A percentile compares a stretch with the other conserved stretches of the same genome.
These are phyloP conservation scores for Bradypodion ventrale DNA, from an alignment of 2,797 vertebrate species.

Conservation along the genomic window DNA sequence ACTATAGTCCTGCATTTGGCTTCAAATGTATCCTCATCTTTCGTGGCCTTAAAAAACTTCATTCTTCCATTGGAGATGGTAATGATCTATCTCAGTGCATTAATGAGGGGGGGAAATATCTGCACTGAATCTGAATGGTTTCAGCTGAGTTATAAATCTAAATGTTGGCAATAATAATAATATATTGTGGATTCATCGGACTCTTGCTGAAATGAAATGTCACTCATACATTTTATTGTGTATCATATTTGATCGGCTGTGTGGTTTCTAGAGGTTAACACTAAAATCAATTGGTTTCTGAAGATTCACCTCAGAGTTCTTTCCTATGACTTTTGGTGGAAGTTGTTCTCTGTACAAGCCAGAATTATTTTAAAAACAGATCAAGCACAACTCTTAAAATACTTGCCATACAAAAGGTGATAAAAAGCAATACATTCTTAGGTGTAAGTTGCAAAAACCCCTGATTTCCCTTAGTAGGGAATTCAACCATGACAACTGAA, in stretches of 20 bases:
- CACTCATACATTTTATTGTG: conserved; percentile 4
- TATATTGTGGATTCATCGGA: background rate
- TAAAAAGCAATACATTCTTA: too few relatives aligned
- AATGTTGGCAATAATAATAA: conserved; percentile 27
- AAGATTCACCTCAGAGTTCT: background rate
- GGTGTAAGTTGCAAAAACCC: too few relatives aligned
- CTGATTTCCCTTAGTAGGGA: too few relatives aligned
- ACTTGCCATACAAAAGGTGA: too few relatives aligned
- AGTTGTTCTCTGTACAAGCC: too few relatives aligned
- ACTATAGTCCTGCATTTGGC: background rate
- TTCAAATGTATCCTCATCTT: background rate
- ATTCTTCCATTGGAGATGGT: background rate
- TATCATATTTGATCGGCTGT: background rate
- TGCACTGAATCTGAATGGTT: conserved; percentile 12
- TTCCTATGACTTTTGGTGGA: too few relatives aligned
- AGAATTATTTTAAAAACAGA: too few relatives aligned
- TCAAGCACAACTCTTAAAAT: too few relatives aligned
- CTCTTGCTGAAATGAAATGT: conserved; percentile 7
- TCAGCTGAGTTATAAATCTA: conserved; percentile 12
- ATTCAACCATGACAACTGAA: too few relatives aligned
- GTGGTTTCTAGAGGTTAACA: conserved; percentile 11
- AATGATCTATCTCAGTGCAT: background rate
- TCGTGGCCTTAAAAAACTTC: background rate
- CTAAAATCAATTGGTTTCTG: background rate
- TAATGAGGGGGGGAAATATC: conserved; percentile 13